Percentiles rank a stretch among this genome's conserved stretches.
Conservation (phyloP, 37 sponge, comb jelly and placozoan genomes). For the Trichoplax adhaerens region DNA sequence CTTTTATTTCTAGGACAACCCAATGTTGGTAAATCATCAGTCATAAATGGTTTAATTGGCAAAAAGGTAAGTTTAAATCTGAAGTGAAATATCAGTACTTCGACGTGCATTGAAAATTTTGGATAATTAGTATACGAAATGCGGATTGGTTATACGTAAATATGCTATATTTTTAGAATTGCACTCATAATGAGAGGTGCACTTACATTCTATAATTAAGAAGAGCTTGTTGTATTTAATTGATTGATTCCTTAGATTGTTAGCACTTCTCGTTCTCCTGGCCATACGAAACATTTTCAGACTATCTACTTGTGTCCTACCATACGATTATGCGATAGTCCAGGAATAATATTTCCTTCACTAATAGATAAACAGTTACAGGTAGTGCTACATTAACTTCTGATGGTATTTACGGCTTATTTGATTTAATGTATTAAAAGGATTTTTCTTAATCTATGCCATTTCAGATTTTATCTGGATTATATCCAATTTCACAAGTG, state of each 20-base stretch:
- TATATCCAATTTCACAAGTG: constrained; percentile 90
- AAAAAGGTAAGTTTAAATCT: constrained; percentile 43
- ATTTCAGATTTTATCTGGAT: constrained; percentile 59
- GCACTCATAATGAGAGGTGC: background rate
- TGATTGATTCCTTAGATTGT: constrained; percentile 34
- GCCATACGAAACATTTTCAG: constrained; percentile 99
- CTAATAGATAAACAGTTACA: constrained; percentile 78
- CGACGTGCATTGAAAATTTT: background rate
- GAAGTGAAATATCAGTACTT: background rate
- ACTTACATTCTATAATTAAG: background rate
- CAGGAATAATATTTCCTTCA: constrained; percentile 90
- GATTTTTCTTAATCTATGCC: background rate
- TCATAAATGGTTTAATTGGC: constrained; percentile 79
- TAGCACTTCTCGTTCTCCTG: constrained; percentile 86
- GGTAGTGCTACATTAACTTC: constrained; percentile 13
- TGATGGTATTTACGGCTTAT: background rate
- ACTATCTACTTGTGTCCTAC: constrained; percentile 75
- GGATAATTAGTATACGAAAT: too few relatives aligned
- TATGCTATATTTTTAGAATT: too few relatives aligned
- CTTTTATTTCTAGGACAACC: constrained; percentile 54
- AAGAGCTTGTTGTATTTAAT: background rate
- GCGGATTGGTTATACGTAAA: too few relatives aligned
- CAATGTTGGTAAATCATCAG: constrained; percentile 90
- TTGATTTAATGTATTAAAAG: background rate
- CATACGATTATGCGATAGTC: constrained; percentile 86